A percentile compares a stretch with the other conserved stretches of the same genome.
These are phyloP conservation scores for Cynocephalus volans DNA, from an alignment of 2,113 vertebrate species.

Conservation along the genomic window DNA sequence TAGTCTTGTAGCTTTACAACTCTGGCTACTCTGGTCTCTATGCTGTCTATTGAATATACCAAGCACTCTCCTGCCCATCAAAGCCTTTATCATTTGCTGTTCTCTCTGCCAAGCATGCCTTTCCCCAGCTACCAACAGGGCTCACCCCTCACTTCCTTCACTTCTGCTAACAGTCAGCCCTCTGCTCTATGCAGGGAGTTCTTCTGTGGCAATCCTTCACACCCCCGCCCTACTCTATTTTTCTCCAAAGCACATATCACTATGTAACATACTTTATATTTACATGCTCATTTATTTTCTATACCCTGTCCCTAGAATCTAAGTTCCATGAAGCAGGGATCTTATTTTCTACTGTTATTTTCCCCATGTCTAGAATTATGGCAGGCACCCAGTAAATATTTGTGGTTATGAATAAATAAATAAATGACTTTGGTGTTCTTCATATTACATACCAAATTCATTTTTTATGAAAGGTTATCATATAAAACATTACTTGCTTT, in stretches of 20 bases:
- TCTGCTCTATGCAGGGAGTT: neutral
- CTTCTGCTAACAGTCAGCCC: neutral
- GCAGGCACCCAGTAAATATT: slow-evolving; percentile 4
- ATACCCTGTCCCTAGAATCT: neutral
- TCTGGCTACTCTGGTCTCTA: neutral
- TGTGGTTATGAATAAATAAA: slow-evolving; percentile 31
- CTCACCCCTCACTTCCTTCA: neutral
- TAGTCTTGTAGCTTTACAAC: too few species aligned
- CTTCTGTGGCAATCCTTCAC: neutral
- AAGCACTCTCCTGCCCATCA: neutral
- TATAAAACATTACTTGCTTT: slow-evolving; percentile 2
- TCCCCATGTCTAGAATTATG: neutral
- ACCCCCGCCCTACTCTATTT: neutral
- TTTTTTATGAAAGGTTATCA: slow-evolving; percentile 34
- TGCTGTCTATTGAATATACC: neutral
- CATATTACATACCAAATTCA: neutral
- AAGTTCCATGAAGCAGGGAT: neutral
- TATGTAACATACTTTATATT: neutral
- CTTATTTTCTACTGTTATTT: slow-evolving; percentile 24
- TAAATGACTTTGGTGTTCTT: neutral
- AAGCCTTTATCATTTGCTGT: neutral
- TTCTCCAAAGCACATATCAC: neutral
- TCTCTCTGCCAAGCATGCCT: neutral
- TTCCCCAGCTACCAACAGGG: rapidly evolving
- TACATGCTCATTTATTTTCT: neutral